phyloP scores from a whole-genome alignment of 2,113 vertebrate species.

The Ivindomyrus marchei region DNA sequence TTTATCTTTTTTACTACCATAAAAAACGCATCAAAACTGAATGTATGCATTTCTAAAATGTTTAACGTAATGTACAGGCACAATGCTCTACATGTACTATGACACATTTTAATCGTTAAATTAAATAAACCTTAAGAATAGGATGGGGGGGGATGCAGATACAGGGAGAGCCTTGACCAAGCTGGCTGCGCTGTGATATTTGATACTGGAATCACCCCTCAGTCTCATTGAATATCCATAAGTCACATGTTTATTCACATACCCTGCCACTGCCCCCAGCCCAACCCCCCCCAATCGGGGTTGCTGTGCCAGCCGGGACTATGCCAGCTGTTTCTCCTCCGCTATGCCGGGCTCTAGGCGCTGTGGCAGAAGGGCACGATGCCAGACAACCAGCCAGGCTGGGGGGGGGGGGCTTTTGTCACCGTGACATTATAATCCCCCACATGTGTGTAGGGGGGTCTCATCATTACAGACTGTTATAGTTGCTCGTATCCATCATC shows the following conservation, averaged over 20 bases:
- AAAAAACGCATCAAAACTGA: background rate
- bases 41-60: background rate
- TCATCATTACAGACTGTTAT: background rate
- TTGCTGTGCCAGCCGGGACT: background rate
- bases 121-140: background rate
- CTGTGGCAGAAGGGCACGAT: background rate
- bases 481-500: background rate
- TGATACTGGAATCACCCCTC: background rate
- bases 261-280: background rate
- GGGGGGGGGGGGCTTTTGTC: background rate
- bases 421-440: background rate
- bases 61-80: background rate
- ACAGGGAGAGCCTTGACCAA: background rate
- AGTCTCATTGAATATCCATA: background rate
- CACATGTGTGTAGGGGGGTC: background rate
- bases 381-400: background rate
- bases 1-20: background rate
- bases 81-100: background rate
- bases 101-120: background rate
- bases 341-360: background rate
- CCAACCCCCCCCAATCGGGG: background rate
- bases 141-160: background rate
- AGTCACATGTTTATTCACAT: background rate
- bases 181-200: background rate
- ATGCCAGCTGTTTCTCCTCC: constrained; percentile 19